A percentile compares a stretch with the other conserved stretches of the same genome.
These are phyloP conservation scores for Poliocrania exsul DNA, from an alignment of 2,797 vertebrate genomes.

Conservation along the genomic window DNA sequence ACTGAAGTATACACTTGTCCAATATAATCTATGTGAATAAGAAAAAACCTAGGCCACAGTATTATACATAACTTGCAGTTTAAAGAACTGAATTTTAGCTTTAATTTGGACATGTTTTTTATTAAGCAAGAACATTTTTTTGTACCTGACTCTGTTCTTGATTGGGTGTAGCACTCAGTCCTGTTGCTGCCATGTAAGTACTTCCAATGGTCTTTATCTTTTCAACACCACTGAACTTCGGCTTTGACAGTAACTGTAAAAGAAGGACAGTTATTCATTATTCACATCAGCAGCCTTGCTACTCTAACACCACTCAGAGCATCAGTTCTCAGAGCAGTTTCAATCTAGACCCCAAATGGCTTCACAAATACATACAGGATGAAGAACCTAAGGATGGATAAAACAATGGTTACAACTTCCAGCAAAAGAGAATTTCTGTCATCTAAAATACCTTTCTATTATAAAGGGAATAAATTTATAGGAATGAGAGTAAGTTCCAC, in stretches of 20 bases:
- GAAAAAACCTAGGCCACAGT: background rate
- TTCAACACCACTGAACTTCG: slow-evolving; percentile 96
- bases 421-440: background rate
- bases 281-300: background rate
- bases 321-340: background rate
- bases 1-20: background rate
- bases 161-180: slow-evolving; percentile 88
- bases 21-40: background rate
- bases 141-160: slow-evolving; percentile 90
- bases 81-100: background rate
- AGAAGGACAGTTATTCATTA: slow-evolving; percentile 17
- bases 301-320: background rate
- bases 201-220: slow-evolving; percentile 99
- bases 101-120: background rate
- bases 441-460: background rate
- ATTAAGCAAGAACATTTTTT: background rate
- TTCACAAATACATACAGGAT: background rate
- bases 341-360: background rate
- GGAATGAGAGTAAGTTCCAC: background rate
- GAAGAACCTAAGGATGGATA: background rate
- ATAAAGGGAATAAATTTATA: background rate
- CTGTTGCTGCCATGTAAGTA: slow-evolving; percentile 98
- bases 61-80: background rate
- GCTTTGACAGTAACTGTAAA: slow-evolving; percentile 91
- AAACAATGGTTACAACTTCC: background rate